phyloP scores from a whole-genome alignment of 2,888 invertebrate species.

The Pelosia muscerda region DNA sequence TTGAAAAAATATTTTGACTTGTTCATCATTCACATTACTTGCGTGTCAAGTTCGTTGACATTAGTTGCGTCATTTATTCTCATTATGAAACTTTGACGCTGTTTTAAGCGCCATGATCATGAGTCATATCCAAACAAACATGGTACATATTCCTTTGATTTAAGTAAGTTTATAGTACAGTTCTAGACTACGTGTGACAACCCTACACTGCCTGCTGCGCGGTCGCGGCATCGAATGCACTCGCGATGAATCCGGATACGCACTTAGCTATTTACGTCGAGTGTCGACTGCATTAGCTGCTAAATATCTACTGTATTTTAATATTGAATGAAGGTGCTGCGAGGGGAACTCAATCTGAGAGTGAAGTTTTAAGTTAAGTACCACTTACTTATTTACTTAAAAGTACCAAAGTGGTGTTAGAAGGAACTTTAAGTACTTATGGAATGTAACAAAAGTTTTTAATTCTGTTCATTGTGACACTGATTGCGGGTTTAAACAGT shows the following conservation, averaged over 20 bases:
- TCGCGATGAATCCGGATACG: constrained; percentile 48
- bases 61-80: no score
- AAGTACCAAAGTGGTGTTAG: constrained; percentile 9
- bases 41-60: no score
- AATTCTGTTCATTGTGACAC: background rate
- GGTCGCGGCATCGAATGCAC: constrained; percentile 39
- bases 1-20: no score
- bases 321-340: constrained; percentile 29
- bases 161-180: background rate
- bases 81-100: no score
- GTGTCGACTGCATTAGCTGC: constrained; percentile 48
- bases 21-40: no score
- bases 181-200: background rate
- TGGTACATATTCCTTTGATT: no score
- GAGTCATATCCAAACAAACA: no score
- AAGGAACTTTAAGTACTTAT: constrained; percentile 1
- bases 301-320: constrained; percentile 37
- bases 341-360: background rate
- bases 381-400: constrained; percentile 21
- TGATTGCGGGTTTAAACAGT: background rate
- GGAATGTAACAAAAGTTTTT: background rate
- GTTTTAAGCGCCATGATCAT: no score
- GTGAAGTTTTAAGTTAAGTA: constrained; percentile 19
- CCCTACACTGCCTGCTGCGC: constrained; percentile 15
- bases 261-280: constrained; percentile 47